These are phyloP conservation scores for Leucania comma DNA, from an alignment of 2,888 invertebrate genomes.

Conservation along the genomic window DNA sequence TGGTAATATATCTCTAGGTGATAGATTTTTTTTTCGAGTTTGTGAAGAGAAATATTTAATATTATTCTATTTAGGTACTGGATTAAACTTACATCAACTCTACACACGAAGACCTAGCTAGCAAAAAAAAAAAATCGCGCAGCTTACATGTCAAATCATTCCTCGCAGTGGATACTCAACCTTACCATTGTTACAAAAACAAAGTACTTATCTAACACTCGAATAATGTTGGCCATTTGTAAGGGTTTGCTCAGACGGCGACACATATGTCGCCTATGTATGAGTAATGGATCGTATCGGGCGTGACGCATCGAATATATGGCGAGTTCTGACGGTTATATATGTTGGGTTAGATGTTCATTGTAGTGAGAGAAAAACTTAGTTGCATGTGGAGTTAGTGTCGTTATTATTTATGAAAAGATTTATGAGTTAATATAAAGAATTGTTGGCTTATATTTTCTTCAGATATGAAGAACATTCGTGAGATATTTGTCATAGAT, in stretches of 20 bases:
- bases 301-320: conserved; percentile 46
- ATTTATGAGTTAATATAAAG: conserved; percentile 7
- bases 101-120: not conserved
- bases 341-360: conserved; percentile 26
- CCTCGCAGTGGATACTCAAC: not conserved
- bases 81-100: not conserved
- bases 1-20: too few species aligned
- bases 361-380: conserved; percentile 18
- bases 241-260: conserved; percentile 43
- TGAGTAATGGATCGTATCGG: conserved; percentile 47
- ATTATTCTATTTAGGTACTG: too few species aligned
- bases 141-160: not conserved
- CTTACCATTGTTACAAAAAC: conserved; percentile 45
- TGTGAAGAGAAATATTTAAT: too few species aligned
- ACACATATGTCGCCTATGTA: conserved; percentile 45
- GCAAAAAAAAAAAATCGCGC: not conserved
- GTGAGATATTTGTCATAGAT: not conserved
- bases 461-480: not conserved
- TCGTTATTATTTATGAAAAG: conserved; percentile 25
- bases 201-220: conserved; percentile 52
- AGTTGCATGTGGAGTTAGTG: conserved; percentile 14
- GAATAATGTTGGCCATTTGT: conserved; percentile 50
- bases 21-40: too few species aligned
- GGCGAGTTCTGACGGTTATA: conserved; percentile 35
- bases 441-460: not conserved